These are phyloP conservation scores for Drosophila subpulchrella DNA, from an alignment of 1,140 invertebrate species.

Conservation along the genomic window DNA sequence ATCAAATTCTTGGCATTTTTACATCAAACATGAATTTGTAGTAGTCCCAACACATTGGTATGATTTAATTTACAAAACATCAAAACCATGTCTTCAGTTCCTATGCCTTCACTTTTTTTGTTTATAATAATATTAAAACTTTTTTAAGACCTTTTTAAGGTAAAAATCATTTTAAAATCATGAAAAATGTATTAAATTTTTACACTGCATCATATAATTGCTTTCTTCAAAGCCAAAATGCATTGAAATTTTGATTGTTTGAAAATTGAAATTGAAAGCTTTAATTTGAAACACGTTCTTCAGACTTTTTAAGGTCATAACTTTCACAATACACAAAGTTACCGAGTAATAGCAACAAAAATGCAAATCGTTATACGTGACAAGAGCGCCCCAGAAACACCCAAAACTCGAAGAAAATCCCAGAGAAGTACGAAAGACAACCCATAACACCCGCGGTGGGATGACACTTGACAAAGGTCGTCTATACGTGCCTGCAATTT, in stretches of 20 bases:
- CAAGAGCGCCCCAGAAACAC: slow-evolving; percentile 62
- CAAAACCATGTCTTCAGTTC: too few species aligned
- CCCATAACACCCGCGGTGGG: slow-evolving; percentile 38
- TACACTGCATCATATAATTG: neutral
- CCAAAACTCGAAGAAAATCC: slow-evolving; percentile 42
- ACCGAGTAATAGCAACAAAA: slow-evolving; percentile 33
- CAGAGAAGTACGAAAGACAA: neutral
- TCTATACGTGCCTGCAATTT: slow-evolving; percentile 57
- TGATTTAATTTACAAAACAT: too few species aligned
- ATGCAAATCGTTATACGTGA: slow-evolving; percentile 65
- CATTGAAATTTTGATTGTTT: neutral
- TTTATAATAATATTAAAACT: too few species aligned
- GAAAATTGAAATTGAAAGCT: slow-evolving; percentile 29
- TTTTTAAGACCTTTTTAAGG: too few species aligned
- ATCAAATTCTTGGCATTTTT: too few species aligned
- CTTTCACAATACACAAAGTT: slow-evolving; percentile 58
- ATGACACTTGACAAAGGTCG: slow-evolving; percentile 38
- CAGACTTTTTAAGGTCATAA: slow-evolving; percentile 59
- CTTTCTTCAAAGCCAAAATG: neutral
- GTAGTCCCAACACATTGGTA: too few species aligned
- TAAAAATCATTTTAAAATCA: neutral
- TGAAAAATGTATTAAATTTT: too few species aligned
- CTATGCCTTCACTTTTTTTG: too few species aligned
- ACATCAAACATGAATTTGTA: too few species aligned
- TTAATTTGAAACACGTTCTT: slow-evolving; percentile 41